Percentiles rank a stretch among this genome's conserved stretches.
Conservation (phyloP, 30 jellyfish, hydroid and myxozoan species). For the Hydractinia symbiolongicarpus region DNA sequence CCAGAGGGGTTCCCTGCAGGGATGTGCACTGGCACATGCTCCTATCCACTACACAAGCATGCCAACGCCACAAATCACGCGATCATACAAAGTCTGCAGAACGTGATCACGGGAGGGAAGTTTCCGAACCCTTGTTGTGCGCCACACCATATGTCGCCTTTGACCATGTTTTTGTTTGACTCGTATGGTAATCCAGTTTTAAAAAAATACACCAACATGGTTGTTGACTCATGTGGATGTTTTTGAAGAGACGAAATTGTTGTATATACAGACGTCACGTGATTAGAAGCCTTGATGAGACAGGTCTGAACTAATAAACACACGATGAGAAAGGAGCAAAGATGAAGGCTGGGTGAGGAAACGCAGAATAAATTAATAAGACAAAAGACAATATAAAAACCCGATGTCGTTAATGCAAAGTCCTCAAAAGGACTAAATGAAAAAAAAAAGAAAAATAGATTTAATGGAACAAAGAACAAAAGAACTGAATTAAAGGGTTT, state of each 20-base stretch:
- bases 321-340: too few relatives aligned
- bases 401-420: too few relatives aligned
- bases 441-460: too few relatives aligned
- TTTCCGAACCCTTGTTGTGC: slow-evolving; percentile 25
- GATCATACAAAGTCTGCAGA: slow-evolving; percentile 12
- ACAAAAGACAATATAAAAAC: too few relatives aligned
- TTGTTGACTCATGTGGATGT: slow-evolving; percentile 23
- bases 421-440: too few relatives aligned
- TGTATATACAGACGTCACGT: too few relatives aligned
- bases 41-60: background rate
- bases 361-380: too few relatives aligned
- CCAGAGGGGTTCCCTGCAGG: slow-evolving; percentile 2
- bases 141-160: slow-evolving; percentile 16
- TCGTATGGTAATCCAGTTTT: slow-evolving; percentile 4
- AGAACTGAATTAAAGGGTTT: too few relatives aligned
- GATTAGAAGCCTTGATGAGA: too few relatives aligned
- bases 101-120: slow-evolving; percentile 4
- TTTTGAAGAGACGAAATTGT: background rate
- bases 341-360: too few relatives aligned
- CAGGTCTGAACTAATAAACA: too few relatives aligned
- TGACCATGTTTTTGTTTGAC: slow-evolving; percentile 15
- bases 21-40: slow-evolving; percentile 9
- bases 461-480: too few relatives aligned
- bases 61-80: slow-evolving; percentile 10
- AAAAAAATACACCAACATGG: slow-evolving; percentile 7